Conservation (phyloP, 2,797 vertebrate species). For the Simalia tracyae region DNA sequence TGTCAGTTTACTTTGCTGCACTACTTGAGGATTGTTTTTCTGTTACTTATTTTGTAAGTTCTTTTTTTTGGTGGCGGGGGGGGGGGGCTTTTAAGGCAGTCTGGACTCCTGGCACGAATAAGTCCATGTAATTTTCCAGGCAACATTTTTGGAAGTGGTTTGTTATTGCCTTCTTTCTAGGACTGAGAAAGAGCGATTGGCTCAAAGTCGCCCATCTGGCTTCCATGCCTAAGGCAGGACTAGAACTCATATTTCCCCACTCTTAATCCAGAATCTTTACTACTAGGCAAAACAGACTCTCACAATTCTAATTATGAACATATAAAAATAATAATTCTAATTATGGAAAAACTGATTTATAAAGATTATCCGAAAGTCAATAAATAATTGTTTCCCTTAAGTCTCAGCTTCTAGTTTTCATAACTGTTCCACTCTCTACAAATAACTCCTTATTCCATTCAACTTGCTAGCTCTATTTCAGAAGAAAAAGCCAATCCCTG, state of each 20-base stretch:
- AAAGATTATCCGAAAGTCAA: background rate
- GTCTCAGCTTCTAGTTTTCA: background rate
- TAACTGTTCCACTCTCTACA: background rate
- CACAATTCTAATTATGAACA: background rate
- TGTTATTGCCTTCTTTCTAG: background rate
- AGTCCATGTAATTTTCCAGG: background rate
- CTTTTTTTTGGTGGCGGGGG: background rate
- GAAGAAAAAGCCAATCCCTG: background rate
- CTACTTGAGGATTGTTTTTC: background rate
- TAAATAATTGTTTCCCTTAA: background rate
- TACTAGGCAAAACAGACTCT: background rate
- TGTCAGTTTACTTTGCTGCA: background rate
- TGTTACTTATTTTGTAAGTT: background rate
- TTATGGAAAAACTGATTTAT: background rate
- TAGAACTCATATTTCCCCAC: background rate
- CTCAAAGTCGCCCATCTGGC: background rate
- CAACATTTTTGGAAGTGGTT: background rate
- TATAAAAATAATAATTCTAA: background rate
- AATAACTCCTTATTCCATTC: background rate
- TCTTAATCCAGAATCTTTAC: background rate
- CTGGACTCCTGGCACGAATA: background rate
- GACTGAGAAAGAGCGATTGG: background rate
- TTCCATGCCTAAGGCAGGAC: too few species aligned
- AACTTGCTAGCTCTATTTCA: background rate
- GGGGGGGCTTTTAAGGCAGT: background rate